Evolutionary conservation across 1,140 invertebrate species (phyloP).

Genomic region (Hypothenemus hampei): DNA sequence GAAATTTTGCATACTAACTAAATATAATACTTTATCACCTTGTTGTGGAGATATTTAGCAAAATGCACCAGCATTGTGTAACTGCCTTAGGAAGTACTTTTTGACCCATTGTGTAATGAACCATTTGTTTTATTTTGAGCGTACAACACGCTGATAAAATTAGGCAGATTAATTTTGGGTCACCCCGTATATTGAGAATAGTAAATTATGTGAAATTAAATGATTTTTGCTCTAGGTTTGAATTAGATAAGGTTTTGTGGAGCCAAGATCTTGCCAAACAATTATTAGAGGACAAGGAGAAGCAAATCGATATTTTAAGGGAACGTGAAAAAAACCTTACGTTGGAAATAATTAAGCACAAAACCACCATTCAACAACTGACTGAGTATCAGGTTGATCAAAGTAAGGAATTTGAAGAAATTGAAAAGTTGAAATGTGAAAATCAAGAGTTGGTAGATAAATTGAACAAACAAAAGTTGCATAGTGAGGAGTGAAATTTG

Average conservation of each 20-base stretch:
- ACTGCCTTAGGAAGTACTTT: too few species aligned
- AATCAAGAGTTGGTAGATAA: constrained; percentile 5
- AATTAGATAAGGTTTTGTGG: constrained; percentile 52
- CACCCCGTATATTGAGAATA: too few species aligned
- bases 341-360: constrained; percentile 59
- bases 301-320: constrained; percentile 62
- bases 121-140: too few species aligned
- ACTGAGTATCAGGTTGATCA: constrained; percentile 51
- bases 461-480: not conserved
- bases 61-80: too few species aligned
- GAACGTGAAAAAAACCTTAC: constrained; percentile 44
- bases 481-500: not conserved
- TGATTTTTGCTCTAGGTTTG: constrained; percentile 52
- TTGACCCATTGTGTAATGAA: too few species aligned
- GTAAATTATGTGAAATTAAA: too few species aligned
- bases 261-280: constrained; percentile 59
- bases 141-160: too few species aligned
- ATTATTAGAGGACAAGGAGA: constrained; percentile 66
- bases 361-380: constrained; percentile 56
- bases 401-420: constrained; percentile 36
- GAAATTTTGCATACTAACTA: too few species aligned
- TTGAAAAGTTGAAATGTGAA: not conserved
- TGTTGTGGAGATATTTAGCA: too few species aligned
- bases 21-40: too few species aligned
- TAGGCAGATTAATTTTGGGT: too few species aligned